Evolutionary conservation across 2,797 vertebrate genomes (phyloP), one percentile per base, ranked within the genome.

Genomic region (Buphagus erythrorhynchus): DNA sequence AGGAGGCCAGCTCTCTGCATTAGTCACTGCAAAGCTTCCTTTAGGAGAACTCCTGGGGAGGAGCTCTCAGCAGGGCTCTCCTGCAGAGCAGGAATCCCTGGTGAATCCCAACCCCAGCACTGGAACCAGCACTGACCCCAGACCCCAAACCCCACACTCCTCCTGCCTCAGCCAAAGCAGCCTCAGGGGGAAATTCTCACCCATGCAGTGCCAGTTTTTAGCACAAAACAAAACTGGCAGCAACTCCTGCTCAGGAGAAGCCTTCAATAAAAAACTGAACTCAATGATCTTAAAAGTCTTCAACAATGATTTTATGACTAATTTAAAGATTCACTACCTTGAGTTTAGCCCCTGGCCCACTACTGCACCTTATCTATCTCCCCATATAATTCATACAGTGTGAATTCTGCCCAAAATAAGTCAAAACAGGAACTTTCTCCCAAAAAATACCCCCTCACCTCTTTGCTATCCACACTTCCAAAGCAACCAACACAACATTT

Each of bases 371-470:
- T 1, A 35, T 21, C 21, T 25, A 33, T 7, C 15, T 43, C 29
- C 38, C 18, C n/a, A 3, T 1, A 4, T 0, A 7, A 36, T 7
- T 25, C 20, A 10, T 1, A 16, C 4, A 9, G 5, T 3, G 25
- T 11, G 58, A 71, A 77, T 65, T 33, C 29, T 71, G 29, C 65
- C 51, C 38, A 31, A 51, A 83, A 4, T 4, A 36, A 58, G 35
- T 33, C 72, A 4, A 57, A 49, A 18, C 24, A 62, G 33, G 8
- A 0, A 0, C 2, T 10, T 73, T 29, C 63, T 65, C 46, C 33
- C 48, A 40, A 38, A 2, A 29, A 75, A 54, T 4, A 33, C 1
- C 17, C 22, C 49, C 49, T n/a, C 63, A 10, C 5, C 33, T 28
- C 48, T 84, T 20, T 29, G 46, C 7, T 10, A 45, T 5, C 35